Evolutionary conservation across 2,888 invertebrate genomes (phyloP).

Genomic region (Anthophora plumipes): DNA sequence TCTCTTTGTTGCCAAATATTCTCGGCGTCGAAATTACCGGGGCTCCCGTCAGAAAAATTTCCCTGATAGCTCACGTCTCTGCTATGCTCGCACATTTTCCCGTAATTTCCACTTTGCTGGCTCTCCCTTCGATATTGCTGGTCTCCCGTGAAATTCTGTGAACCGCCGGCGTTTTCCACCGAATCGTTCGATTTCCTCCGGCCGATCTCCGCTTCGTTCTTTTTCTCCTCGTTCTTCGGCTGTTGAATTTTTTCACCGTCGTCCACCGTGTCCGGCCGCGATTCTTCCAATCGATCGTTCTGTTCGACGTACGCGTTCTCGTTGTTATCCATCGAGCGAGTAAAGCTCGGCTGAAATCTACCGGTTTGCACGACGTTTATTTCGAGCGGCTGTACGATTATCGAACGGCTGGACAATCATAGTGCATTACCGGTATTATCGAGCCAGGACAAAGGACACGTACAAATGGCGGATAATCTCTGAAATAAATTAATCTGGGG

Average conservation of each 20-base stretch:
- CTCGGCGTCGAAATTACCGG: constrained; percentile 5
- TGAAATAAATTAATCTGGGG: constrained; percentile 43
- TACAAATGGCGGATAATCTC: constrained; percentile 27
- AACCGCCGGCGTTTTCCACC: not conserved
- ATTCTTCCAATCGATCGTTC: constrained; percentile 29
- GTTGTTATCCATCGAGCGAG: constrained; percentile 39
- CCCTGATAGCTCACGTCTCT: constrained; percentile 4
- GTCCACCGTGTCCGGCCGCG: not conserved
- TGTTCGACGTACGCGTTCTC: constrained; percentile 28
- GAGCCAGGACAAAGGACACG: constrained; percentile 12
- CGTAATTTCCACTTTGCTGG: constrained; percentile 30
- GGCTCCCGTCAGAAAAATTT: constrained; percentile 7
- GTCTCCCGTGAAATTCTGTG: not conserved
- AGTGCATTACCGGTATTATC: constrained; percentile 51
- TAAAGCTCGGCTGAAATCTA: constrained; percentile 36
- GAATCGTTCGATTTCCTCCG: constrained; percentile 23
- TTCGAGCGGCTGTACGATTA: constrained; percentile 51
- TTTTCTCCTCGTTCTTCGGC: not conserved
- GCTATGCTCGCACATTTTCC: constrained; percentile 21
- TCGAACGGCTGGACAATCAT: constrained; percentile 49
- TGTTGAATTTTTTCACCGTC: constrained; percentile 1
- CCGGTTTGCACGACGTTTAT: constrained; percentile 40
- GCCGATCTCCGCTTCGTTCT: not conserved
- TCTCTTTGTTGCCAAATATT: not conserved
- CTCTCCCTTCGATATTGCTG: not conserved